These are phyloP conservation scores for Drosophila subquinaria DNA, from an alignment of 2,888 invertebrate species.

Conservation along the genomic window DNA sequence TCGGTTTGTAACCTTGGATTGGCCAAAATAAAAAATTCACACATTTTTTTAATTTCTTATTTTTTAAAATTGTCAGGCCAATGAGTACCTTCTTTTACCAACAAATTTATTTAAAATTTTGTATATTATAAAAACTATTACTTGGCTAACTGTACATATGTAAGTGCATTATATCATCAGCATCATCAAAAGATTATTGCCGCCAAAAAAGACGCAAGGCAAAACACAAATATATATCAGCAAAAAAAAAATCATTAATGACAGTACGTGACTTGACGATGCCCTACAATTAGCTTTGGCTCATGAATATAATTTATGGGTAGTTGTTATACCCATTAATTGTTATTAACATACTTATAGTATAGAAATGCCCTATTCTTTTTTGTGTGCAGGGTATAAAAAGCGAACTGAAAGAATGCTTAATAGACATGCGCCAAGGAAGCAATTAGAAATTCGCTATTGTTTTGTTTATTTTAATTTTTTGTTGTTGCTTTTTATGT, in stretches of 20 bases:
- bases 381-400: slow-evolving; percentile 23
- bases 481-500: slow-evolving; percentile 25
- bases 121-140: background rate
- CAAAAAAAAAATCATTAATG: background rate
- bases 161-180: slow-evolving; percentile 49
- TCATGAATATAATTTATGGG: slow-evolving; percentile 2
- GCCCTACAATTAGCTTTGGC: slow-evolving; percentile 5
- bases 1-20: too few species aligned
- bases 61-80: background rate
- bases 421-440: slow-evolving; percentile 45
- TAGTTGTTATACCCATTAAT: slow-evolving; percentile 7
- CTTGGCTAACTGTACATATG: background rate
- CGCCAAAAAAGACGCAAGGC: slow-evolving; percentile 39
- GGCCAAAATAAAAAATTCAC: background rate
- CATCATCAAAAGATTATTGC: slow-evolving; percentile 56
- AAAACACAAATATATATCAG: slow-evolving; percentile 8
- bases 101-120: background rate
- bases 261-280: slow-evolving; percentile 10
- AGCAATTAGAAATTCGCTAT: slow-evolving; percentile 55
- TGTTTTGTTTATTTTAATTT: slow-evolving; percentile 28
- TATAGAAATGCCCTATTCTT: background rate
- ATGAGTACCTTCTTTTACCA: background rate
- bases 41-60: background rate
- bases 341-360: background rate
- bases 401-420: slow-evolving; percentile 23